Evolutionary conservation across 2,113 vertebrate genomes (phyloP).

Genomic region (Plotosus lineatus): DNA sequence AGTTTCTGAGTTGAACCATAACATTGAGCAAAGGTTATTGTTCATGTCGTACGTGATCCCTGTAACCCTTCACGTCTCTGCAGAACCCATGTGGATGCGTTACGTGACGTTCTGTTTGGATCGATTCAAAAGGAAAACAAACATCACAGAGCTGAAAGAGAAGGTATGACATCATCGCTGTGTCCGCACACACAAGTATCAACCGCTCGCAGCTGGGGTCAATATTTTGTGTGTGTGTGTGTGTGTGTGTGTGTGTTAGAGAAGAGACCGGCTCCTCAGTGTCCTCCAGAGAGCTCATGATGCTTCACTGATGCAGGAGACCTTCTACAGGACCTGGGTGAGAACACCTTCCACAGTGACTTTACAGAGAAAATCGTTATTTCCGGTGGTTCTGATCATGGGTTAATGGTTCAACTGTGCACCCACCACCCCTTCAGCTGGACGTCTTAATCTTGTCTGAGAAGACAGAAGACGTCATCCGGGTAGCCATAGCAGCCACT

Average conservation of each 20-base stretch:
- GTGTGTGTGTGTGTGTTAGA: slow-evolving; percentile 66
- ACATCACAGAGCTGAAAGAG: slow-evolving; percentile 78
- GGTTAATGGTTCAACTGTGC: neutral
- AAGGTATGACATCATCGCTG: slow-evolving; percentile 68
- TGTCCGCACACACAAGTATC: neutral
- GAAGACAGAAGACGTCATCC: slow-evolving; percentile 67
- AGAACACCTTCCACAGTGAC: neutral
- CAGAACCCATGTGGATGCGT: slow-evolving; percentile 90
- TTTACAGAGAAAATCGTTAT: neutral
- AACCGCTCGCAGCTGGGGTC: too few relatives aligned
- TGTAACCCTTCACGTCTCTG: slow-evolving; percentile 19
- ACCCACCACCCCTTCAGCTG: slow-evolving; percentile 61
- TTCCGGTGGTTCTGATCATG: neutral
- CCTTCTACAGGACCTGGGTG: slow-evolving; percentile 88
- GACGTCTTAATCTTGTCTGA: slow-evolving; percentile 68
- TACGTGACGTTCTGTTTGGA: slow-evolving; percentile 87
- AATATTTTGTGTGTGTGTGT: neutral
- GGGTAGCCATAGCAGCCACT: slow-evolving; percentile 74
- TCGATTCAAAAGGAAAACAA: slow-evolving; percentile 87
- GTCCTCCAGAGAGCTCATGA: slow-evolving; percentile 80
- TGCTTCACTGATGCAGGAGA: slow-evolving; percentile 75
- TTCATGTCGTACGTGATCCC: neutral
- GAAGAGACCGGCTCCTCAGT: slow-evolving; percentile 76
- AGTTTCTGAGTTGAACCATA: too few relatives aligned
- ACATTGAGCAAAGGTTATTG: too few relatives aligned